Evolutionary conservation across 2,113 vertebrate genomes (phyloP).

Genomic region (Aptenodytes forsteri): DNA sequence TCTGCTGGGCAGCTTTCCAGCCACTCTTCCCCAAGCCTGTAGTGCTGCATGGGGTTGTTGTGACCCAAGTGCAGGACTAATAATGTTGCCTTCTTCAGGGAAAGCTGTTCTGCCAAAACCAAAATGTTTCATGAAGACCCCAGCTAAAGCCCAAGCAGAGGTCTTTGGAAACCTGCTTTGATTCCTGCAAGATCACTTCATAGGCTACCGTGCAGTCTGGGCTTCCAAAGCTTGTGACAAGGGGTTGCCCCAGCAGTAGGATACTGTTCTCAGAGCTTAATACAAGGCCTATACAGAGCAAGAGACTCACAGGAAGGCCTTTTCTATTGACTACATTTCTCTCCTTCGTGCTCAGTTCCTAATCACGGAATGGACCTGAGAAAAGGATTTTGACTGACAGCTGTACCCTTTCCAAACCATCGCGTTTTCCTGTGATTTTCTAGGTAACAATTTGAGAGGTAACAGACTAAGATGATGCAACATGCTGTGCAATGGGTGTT

Average conservation of each 20-base stretch:
- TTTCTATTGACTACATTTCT: neutral
- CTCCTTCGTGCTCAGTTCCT: neutral
- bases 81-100: neutral
- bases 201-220: neutral
- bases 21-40: neutral
- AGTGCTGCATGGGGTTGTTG: rapidly evolving
- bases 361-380: neutral
- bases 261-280: neutral
- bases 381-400: neutral
- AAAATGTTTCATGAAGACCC: neutral
- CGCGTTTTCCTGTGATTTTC: neutral
- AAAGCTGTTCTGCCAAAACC: neutral
- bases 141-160: neutral
- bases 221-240: neutral
- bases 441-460: neutral
- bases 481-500: neutral
- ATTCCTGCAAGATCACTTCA: neutral
- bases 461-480: neutral
- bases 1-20: neutral
- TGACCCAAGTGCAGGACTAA: neutral
- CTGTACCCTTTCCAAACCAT: neutral
- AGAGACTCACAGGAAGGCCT: neutral
- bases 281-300: neutral
- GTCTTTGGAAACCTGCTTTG: neutral
- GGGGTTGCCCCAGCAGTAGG: neutral